Evolutionary conservation across 2,888 invertebrate species (phyloP).

Genomic region (Chirona hameri): DNA sequence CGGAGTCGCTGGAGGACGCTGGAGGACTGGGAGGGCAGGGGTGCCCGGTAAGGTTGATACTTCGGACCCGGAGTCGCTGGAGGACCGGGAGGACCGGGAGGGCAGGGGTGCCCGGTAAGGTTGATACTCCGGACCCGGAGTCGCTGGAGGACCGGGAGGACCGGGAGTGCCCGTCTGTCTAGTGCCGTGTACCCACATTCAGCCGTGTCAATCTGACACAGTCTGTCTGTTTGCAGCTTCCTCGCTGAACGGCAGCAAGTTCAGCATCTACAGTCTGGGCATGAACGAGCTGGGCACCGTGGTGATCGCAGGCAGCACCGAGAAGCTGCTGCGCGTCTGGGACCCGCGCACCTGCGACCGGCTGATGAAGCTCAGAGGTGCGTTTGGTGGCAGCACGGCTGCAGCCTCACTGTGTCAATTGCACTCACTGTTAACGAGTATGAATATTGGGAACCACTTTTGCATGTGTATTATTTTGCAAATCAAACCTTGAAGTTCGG

Average conservation of each 20-base stretch:
- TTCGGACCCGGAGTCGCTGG: slow-evolving; percentile 46
- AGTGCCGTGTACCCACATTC: not conserved
- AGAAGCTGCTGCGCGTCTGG: slow-evolving; percentile 93
- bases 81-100: too few relatives aligned
- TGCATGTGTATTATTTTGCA: too few relatives aligned
- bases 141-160: slow-evolving; percentile 34
- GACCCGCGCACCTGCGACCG: slow-evolving; percentile 93
- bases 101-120: too few relatives aligned
- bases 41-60: too few relatives aligned
- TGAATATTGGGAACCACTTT: too few relatives aligned
- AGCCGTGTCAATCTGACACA: too few relatives aligned
- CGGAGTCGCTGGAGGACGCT: slow-evolving; percentile 44
- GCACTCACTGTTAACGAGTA: too few relatives aligned
- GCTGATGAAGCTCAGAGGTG: slow-evolving; percentile 87
- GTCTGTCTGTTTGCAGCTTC: slow-evolving; percentile 61
- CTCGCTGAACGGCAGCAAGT: slow-evolving; percentile 92
- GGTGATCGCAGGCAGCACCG: slow-evolving; percentile 93
- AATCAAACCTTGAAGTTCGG: too few relatives aligned
- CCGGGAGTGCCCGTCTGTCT: too few relatives aligned
- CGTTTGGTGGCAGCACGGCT: too few relatives aligned
- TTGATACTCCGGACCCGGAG: slow-evolving; percentile 45
- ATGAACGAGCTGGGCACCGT: slow-evolving; percentile 96
- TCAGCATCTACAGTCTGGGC: slow-evolving; percentile 96
- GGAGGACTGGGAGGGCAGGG: too few relatives aligned
- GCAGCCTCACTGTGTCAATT: too few relatives aligned